phyloP scores from a whole-genome alignment of 2,113 vertebrate species.

The Dromaius novaehollandiae region DNA sequence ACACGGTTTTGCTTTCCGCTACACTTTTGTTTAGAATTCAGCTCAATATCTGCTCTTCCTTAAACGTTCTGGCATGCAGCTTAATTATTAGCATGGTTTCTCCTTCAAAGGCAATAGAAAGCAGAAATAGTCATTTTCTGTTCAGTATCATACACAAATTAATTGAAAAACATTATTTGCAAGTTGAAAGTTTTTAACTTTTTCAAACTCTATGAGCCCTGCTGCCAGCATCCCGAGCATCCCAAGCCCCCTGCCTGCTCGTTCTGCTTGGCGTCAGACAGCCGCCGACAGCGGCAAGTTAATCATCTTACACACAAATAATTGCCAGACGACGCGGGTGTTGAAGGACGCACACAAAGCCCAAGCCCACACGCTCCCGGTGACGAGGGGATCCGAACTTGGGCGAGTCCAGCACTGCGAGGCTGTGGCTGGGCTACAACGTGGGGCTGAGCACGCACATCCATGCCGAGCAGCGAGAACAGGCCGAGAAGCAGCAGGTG shows the following conservation, averaged over 20 bases:
- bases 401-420: not conserved
- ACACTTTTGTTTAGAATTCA: conserved; percentile 56
- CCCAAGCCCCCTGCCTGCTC: not conserved
- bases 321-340: not conserved
- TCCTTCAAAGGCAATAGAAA: not conserved
- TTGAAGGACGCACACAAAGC: not conserved
- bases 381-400: not conserved
- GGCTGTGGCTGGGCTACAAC: not conserved
- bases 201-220: not conserved
- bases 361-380: not conserved
- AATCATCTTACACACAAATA: accelerated
- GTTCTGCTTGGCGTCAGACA: not conserved
- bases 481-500: not conserved
- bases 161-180: not conserved
- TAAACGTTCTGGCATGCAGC: not conserved
- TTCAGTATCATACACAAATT: not conserved
- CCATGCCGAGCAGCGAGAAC: not conserved
- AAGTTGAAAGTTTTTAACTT: not conserved
- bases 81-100: conserved; percentile 7
- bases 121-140: not conserved
- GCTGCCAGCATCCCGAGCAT: not conserved
- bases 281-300: not conserved
- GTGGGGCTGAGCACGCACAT: not conserved
- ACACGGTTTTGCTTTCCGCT: conserved; percentile 20
- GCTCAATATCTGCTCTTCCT: conserved; percentile 40